A percentile compares a stretch with the other conserved stretches of the same genome.
phyloP scores from a whole-genome alignment of 2,797 vertebrate genomes.

The Tolypeutes matacus region DNA sequence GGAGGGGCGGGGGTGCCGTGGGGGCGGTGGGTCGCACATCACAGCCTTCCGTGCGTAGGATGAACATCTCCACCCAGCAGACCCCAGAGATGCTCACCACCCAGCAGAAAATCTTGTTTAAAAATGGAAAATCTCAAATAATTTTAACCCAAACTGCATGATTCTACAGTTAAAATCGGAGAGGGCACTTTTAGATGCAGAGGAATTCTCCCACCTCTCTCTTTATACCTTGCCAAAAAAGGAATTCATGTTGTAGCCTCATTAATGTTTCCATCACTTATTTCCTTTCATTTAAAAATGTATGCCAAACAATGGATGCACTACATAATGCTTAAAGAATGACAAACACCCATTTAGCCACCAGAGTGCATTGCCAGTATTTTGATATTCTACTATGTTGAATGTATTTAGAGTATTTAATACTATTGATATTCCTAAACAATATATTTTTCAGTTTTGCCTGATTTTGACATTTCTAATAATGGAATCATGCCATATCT shows the following conservation, averaged over 20 bases:
- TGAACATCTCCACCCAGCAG: too few relatives aligned
- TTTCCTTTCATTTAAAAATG: conserved; percentile 36
- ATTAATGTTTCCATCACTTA: neutral
- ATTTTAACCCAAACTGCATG: neutral
- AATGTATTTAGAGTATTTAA: conserved; percentile 1
- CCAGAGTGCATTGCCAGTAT: neutral
- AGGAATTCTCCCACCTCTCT: neutral
- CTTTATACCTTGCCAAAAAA: neutral
- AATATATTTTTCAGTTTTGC: neutral
- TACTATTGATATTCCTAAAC: conserved; percentile 42
- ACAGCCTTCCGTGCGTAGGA: too few relatives aligned
- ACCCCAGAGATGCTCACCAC: too few relatives aligned
- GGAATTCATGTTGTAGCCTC: neutral
- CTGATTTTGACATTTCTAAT: neutral
- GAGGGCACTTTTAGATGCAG: neutral
- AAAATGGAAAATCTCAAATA: conserved; percentile 36
- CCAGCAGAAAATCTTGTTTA: neutral
- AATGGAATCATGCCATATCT: neutral
- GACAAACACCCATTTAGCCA: neutral
- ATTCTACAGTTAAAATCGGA: neutral
- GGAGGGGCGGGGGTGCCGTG: too few relatives aligned
- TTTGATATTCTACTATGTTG: neutral
- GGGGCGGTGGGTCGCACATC: too few relatives aligned
- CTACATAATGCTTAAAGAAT: neutral
- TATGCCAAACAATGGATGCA: neutral